Conservation (phyloP, 1,140 invertebrate species). For the Hycleus cichorii region DNA sequence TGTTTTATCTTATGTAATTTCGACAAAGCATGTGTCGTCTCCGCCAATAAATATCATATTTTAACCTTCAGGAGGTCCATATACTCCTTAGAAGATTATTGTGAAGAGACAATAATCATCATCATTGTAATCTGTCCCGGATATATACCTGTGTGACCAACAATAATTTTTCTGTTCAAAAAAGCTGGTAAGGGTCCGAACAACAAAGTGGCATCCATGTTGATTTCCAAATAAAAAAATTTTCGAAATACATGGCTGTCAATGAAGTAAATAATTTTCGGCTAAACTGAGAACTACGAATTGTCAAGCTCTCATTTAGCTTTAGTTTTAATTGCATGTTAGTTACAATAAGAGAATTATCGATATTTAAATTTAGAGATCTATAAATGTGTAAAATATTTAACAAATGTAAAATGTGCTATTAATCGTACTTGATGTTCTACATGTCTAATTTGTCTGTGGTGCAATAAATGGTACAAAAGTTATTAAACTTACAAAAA, state of each 20-base stretch:
- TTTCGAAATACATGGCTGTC: background rate
- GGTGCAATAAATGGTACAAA: slow-evolving; percentile 31
- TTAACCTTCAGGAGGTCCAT: slow-evolving; percentile 27
- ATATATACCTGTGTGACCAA: slow-evolving; percentile 20
- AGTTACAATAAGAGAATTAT: slow-evolving; percentile 16
- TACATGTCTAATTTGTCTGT: slow-evolving; percentile 25
- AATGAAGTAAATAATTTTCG: slow-evolving; percentile 15
- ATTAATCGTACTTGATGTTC: slow-evolving; percentile 22
- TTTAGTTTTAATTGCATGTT: slow-evolving; percentile 27
- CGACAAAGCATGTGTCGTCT: slow-evolving; percentile 14
- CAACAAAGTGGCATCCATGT: slow-evolving; percentile 31
- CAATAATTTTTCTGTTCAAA: slow-evolving; percentile 27
- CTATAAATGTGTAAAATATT: slow-evolving; percentile 9
- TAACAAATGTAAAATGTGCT: slow-evolving; percentile 9
- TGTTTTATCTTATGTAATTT: slow-evolving; percentile 16
- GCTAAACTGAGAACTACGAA: slow-evolving; percentile 19
- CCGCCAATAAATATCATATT: slow-evolving; percentile 13
- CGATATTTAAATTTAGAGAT: slow-evolving; percentile 11
- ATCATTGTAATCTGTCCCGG: slow-evolving; percentile 31
- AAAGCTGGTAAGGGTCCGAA: slow-evolving; percentile 46
- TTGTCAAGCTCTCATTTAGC: slow-evolving; percentile 19
- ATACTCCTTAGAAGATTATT: slow-evolving; percentile 41
- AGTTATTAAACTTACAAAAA: slow-evolving; percentile 9
- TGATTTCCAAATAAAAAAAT: background rate
- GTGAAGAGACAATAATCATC: slow-evolving; percentile 46